phyloP scores from a whole-genome alignment of 1,140 invertebrate genomes.

The Drosophila miranda region DNA sequence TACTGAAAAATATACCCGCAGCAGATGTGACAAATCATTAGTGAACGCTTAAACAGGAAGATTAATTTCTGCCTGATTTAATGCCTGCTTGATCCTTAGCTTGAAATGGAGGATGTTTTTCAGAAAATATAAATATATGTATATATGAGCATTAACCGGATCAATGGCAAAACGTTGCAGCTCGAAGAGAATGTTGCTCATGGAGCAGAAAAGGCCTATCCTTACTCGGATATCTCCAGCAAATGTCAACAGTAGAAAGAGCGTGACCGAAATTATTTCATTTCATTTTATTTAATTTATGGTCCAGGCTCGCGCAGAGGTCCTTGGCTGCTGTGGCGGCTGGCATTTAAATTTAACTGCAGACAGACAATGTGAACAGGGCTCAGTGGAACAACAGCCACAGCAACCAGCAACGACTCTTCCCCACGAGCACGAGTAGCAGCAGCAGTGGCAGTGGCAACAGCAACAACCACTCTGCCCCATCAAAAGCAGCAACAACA shows the following conservation, averaged over 20 bases:
- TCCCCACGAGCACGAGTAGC: conserved; percentile 5
- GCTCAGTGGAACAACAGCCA: not conserved
- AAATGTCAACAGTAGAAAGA: conserved; percentile 55
- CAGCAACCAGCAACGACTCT: conserved; percentile 12
- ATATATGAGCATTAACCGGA: conserved; percentile 20
- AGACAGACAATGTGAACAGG: conserved; percentile 49
- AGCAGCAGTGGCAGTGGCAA: conserved; percentile 17
- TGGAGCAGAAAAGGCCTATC: no score
- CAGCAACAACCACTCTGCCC: conserved; percentile 13
- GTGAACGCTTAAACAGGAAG: no score
- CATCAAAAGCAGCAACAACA: conserved; percentile 9
- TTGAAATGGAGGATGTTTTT: no score
- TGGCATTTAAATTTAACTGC: conserved; percentile 72
- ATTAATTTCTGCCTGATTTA: no score
- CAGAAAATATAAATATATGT: no score
- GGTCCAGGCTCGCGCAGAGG: conserved; percentile 19
- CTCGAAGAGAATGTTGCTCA: conserved; percentile 10
- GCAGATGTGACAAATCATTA: no score
- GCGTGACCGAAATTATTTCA: conserved; percentile 45
- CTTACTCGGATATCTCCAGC: conserved; percentile 1
- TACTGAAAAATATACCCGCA: no score
- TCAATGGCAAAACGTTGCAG: conserved; percentile 18
- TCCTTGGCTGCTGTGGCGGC: conserved; percentile 26
- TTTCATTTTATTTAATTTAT: conserved; percentile 68
- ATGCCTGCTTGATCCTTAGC: no score